Evolutionary conservation across 2,113 vertebrate species (phyloP), one percentile per base, ranked within the genome.

Genomic region (Panurus biarmicus): DNA sequence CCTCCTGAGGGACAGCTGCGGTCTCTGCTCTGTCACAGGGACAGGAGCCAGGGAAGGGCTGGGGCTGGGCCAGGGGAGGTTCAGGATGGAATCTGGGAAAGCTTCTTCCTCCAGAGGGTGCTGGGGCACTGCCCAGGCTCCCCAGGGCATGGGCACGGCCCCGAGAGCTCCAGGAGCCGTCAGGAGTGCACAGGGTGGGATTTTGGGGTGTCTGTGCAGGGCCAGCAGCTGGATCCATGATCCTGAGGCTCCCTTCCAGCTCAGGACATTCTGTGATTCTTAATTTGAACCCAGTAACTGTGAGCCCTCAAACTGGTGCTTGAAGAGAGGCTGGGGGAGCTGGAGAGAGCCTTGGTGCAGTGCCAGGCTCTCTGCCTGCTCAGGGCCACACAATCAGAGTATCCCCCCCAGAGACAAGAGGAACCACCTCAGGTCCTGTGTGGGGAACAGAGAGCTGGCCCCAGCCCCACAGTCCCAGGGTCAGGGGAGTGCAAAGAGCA

Each of bases 361-460:
- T 6, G 15, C 58, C 4, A 53, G 60, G 28, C 38, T 29, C 12
- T 44, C 24, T 36, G 18, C 65, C 65, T 4, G 13, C 2, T 9
- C 5, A 5, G 11, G 33, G 6, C 28, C 25, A 4, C 3, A 13
- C 47, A 45, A 48, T 45, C 58, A 8, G 65, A 60, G 7, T 1
- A 3, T 35, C 16, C 12, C 50, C 31, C 40, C 20, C 48, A 24
- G 56, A 20, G 38, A 17, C 0, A 16, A 2, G 28, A 29, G 69
- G 23, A 62, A 8, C 9, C 22, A 0, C 5, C 3, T 1, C 26
- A 3, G 50, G 40, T 6, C 0, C 45, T 2, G 31, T 2, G 58
- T 2, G 75, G 60, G 25, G 40, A 14, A 1, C 24, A 62, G 47
- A 60, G 9, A 9, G 10, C 33, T 0, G 29, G 0, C 2, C 6